Conservation (phyloP, 2,113 vertebrate species). For the Uropsilus gracilis region DNA sequence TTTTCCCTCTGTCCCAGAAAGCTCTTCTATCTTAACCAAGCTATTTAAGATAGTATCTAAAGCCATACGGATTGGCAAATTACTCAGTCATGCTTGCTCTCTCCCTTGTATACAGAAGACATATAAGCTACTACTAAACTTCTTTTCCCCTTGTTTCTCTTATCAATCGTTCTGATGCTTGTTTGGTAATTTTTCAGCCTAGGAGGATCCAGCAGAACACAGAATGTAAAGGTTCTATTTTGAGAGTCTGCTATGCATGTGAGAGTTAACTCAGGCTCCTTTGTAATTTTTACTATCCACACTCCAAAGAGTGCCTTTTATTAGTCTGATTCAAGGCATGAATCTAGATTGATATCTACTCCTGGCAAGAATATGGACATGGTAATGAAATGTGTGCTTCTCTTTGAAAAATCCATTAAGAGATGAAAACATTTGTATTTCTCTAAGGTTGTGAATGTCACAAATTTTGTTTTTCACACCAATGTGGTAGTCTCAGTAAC, state of each 20-base stretch:
- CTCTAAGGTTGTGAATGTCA: slow-evolving; percentile 3
- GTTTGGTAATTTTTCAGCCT: too few species aligned
- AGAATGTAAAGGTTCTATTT: background rate
- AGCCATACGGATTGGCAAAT: too few species aligned
- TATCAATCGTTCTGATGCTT: too few species aligned
- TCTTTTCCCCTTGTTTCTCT: too few species aligned
- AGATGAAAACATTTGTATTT: slow-evolving; percentile 48
- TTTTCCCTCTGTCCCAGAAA: too few species aligned
- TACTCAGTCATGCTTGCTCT: too few species aligned
- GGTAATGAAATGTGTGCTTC: background rate
- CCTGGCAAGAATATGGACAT: background rate
- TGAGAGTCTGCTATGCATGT: background rate
- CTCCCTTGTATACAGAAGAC: too few species aligned
- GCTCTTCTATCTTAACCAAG: too few species aligned
- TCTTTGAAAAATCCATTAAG: slow-evolving; percentile 27
- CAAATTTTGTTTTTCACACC: background rate
- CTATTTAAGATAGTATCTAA: too few species aligned
- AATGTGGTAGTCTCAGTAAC: background rate
- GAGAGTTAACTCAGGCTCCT: background rate
- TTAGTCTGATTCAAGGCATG: background rate
- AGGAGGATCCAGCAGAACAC: too few species aligned
- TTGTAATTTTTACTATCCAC: background rate
- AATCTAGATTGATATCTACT: background rate
- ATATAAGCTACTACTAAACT: too few species aligned
- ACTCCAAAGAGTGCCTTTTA: background rate